These are phyloP conservation scores for Pygmarrhopalites habei DNA, from an alignment of 1,140 invertebrate species.

Conservation along the genomic window DNA sequence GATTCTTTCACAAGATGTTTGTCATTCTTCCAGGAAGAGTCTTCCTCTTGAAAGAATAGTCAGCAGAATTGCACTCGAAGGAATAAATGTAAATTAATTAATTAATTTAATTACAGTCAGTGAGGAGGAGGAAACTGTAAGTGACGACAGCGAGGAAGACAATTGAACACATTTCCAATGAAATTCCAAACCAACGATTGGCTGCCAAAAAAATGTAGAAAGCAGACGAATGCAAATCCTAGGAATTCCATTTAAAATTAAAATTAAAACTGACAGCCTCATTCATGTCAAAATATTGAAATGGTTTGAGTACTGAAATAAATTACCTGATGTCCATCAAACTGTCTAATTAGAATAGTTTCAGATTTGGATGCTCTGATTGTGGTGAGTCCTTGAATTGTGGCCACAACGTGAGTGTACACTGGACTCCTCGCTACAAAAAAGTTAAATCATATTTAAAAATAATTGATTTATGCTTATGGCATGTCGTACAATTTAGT, in stretches of 20 bases:
- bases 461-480: too few relatives aligned
- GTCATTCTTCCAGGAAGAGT: background rate
- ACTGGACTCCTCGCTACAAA: slow-evolving; percentile 61
- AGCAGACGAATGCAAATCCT: background rate
- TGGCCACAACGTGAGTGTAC: slow-evolving; percentile 78
- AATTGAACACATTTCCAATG: background rate
- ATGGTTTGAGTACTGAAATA: background rate
- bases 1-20: background rate
- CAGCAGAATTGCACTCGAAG: slow-evolving; percentile 26
- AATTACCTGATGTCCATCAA: slow-evolving; percentile 57
- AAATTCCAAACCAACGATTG: background rate
- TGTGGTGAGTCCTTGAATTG: slow-evolving; percentile 78
- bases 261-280: background rate
- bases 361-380: slow-evolving; percentile 74
- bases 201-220: background rate
- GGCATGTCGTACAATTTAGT: too few relatives aligned
- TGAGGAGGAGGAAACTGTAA: slow-evolving; percentile 22
- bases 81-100: slow-evolving; percentile 67
- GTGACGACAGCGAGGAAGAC: background rate
- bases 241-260: background rate
- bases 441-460: too few relatives aligned
- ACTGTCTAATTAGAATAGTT: slow-evolving; percentile 66
- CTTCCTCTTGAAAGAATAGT: background rate
- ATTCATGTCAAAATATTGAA: background rate
- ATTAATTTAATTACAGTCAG: slow-evolving; percentile 46